Evolutionary conservation across 2,888 invertebrate species (phyloP), one percentile per base, ranked within the genome.

Genomic region (Tenodera sinensis): DNA sequence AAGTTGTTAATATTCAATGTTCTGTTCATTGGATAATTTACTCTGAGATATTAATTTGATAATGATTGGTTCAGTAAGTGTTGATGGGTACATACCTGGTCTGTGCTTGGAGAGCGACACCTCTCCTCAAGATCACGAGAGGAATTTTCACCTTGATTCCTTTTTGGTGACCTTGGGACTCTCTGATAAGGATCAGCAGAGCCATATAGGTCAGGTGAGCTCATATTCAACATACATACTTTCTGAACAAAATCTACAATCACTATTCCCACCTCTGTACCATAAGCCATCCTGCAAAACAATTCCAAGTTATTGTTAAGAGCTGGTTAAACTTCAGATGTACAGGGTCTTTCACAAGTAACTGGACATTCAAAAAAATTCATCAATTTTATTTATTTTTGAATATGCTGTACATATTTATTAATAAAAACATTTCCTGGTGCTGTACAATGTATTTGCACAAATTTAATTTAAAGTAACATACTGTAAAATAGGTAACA

Each of bases 181-280:
- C 97, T 95, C 92, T 97, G 97, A 94, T 97, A 98, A 89, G 98
- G 97, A 94, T 98, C 98, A 93, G 96, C 96, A 86, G 96, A 95
- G 93, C 97, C 97, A 95, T 99, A 98, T 91, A 99, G 95, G 94
- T 99, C 98, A 92, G 97, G 96, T 91, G 98, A 97, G 91, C 97
- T 97, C 93, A 98, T 96, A 94, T 98, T 98, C 91, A 97, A 95
- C 92, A 99, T 95, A 93, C 97, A 97, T 91, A 96, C 95, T 94
- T 97, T 98, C 94, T 98, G 98, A 93, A 97, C 95, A 93, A 98
- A 96, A 95, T 99, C 99, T 93, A 98, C 96, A 94, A 99, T 96
- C 93, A 98, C 98, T 93, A 99, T 95, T 92, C 99, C 99, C 92
- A 97, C 97, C 94, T 99, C 99, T 93, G 98, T 99, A 92, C 99